Evolutionary conservation across 1,140 invertebrate species (phyloP), one percentile per base, ranked within the genome.

Genomic region (Neodiprion lecontei): DNA sequence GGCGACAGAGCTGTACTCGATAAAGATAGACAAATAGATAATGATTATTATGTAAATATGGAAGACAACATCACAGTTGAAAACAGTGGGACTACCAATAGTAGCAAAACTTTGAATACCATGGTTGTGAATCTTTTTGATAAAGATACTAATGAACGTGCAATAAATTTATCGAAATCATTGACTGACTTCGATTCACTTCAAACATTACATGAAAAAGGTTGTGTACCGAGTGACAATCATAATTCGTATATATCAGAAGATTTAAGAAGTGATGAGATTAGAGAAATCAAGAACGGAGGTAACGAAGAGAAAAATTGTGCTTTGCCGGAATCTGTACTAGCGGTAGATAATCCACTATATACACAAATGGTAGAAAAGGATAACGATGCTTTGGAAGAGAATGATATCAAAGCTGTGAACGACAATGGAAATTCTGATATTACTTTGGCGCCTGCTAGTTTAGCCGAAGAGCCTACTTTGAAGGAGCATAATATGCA

Each of bases 121-220:
- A 61, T 14, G 53, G 53, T 17, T 61, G 53, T 61, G n/a, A 17
- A 9, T 61, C 53, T 17, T 61, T 14, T 61, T 61, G 53, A 61
- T 61, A 61, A 61, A 14, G 53, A 61, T 61, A 61, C 7, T 61
- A 61, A 61, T 17, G 53, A 61, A 17, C 9, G 53, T 61, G 53
- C 53, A 61, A 61, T 61, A 61, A 61, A 61, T 61, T 61, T 61
- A 61, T 61, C 53, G n/a, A 61, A 61, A 61, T 61, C 53, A 17
- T 61, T 1, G 0, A 9, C 11, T 17, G 53, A 61, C n/a, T 61
- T 8, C n/a, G 53, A 61, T 9, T 61, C 8, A 61, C 11, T 12
- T 61, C 11, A 61, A 8, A 61, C 53, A 61, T 61, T 61, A 61
- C 11, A 17, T 17, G 11, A 12, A 61, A 0, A 61, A 7, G 53